phyloP scores from a whole-genome alignment of 2,888 invertebrate genomes.

The Mongoloraphidia duomilia region DNA sequence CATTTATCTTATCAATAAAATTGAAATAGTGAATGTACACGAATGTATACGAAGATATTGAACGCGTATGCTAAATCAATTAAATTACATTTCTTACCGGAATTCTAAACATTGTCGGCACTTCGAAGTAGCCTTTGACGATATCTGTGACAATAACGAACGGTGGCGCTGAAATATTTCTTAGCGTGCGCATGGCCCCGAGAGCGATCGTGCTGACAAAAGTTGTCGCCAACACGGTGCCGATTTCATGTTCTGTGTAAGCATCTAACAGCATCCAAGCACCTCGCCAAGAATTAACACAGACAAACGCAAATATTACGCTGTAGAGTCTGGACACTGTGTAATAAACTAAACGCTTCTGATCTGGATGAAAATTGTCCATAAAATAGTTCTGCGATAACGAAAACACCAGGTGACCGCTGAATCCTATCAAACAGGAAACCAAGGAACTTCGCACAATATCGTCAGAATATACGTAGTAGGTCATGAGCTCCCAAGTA shows the following conservation, averaged over 20 bases:
- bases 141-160: conserved; percentile 63
- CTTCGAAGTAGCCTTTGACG: conserved; percentile 65
- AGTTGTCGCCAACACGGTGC: conserved; percentile 44
- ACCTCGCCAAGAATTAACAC: conserved; percentile 81
- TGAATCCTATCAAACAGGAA: conserved; percentile 54
- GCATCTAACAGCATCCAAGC: conserved; percentile 65
- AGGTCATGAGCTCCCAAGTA: conserved; percentile 66
- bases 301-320: conserved; percentile 57
- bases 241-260: conserved; percentile 43
- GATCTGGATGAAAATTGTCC: conserved; percentile 48
- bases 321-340: conserved; percentile 60
- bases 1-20: too few species aligned
- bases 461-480: conserved; percentile 50
- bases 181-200: conserved; percentile 50
- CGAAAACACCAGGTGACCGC: conserved; percentile 54
- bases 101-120: conserved; percentile 71
- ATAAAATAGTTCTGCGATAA: conserved; percentile 48
- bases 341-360: conserved; percentile 52
- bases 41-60: neutral
- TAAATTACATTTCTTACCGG: conserved; percentile 44
- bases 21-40: too few species aligned
- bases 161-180: conserved; percentile 73
- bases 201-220: conserved; percentile 52
- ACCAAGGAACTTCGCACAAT: conserved; percentile 45
- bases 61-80: neutral